phyloP scores from a whole-genome alignment of 1,140 invertebrate species.

The Geopemphigus sp. region DNA sequence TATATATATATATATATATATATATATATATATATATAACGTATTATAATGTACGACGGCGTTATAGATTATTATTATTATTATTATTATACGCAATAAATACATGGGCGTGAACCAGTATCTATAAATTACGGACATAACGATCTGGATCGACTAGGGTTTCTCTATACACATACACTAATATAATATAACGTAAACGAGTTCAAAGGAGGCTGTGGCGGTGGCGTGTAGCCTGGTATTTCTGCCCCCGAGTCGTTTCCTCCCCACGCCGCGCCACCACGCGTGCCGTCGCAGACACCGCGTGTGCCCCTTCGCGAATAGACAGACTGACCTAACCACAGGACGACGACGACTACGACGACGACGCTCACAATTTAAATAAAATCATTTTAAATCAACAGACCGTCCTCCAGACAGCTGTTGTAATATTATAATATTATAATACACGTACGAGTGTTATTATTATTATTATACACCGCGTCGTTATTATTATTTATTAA shows the following conservation, averaged over 20 bases:
- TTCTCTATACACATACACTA: conserved; percentile 28
- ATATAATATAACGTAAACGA: conserved; percentile 6
- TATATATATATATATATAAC: not conserved
- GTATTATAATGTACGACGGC: not conserved
- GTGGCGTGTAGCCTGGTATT: conserved; percentile 12
- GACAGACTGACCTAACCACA: not conserved
- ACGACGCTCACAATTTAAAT: conserved; percentile 22
- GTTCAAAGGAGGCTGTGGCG: conserved; percentile 44
- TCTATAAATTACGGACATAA: conserved; percentile 48
- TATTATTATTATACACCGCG: not conserved
- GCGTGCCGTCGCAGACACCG: conserved; percentile 5
- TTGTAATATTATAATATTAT: too few relatives aligned
- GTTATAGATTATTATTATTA: conserved; percentile 17
- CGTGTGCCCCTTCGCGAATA: not conserved
- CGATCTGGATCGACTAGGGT: conserved; percentile 35
- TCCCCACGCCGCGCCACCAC: not conserved
- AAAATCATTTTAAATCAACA: conserved; percentile 46
- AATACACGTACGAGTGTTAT: too few relatives aligned
- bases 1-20: not conserved
- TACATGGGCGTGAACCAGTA: conserved; percentile 43
- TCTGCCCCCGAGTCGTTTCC: conserved; percentile 5
- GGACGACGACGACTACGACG: not conserved
- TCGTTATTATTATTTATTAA: too few relatives aligned
- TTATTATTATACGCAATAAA: conserved; percentile 4
- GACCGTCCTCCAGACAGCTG: conserved; percentile 1